Evolutionary conservation across 2,797 vertebrate species (phyloP).

Genomic region (Lacerta viridis): DNA sequence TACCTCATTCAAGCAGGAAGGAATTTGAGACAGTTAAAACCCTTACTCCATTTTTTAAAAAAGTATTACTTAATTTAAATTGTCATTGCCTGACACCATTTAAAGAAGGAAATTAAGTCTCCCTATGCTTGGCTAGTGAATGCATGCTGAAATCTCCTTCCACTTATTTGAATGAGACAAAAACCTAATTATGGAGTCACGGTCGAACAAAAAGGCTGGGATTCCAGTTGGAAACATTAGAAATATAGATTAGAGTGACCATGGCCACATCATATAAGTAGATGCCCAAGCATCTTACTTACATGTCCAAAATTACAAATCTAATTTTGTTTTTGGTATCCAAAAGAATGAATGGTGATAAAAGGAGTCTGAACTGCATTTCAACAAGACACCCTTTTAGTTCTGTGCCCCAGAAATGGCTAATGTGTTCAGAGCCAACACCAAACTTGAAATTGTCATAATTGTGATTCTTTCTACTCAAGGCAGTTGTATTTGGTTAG

Average conservation of each 20-base stretch:
- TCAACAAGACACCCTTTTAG: not conserved
- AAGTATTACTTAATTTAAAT: not conserved
- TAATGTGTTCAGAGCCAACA: not conserved
- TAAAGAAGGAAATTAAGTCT: not conserved
- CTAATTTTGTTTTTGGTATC: not conserved
- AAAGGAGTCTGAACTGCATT: not conserved
- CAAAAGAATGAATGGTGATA: not conserved
- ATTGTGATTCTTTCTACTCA: not conserved
- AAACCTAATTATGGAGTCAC: slow-evolving; percentile 17
- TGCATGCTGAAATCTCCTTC: slow-evolving; percentile 2
- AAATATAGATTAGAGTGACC: not conserved
- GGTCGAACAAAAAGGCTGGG: not conserved
- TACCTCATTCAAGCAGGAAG: slow-evolving; percentile 44
- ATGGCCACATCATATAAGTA: not conserved
- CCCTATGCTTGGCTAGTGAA: slow-evolving; percentile 1
- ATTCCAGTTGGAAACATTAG: not conserved
- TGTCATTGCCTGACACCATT: slow-evolving; percentile 31
- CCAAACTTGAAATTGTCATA: not conserved
- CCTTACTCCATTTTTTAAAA: not conserved
- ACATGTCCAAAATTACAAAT: not conserved
- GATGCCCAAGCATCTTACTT: not conserved
- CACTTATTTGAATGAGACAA: slow-evolving; percentile 28
- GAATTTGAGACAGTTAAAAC: slow-evolving; percentile 52
- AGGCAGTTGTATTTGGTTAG: not conserved
- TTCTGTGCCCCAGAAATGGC: too few relatives aligned